These are phyloP conservation scores for Rhimphoctona megacephalus DNA, from an alignment of 2,888 invertebrate species.

Conservation along the genomic window DNA sequence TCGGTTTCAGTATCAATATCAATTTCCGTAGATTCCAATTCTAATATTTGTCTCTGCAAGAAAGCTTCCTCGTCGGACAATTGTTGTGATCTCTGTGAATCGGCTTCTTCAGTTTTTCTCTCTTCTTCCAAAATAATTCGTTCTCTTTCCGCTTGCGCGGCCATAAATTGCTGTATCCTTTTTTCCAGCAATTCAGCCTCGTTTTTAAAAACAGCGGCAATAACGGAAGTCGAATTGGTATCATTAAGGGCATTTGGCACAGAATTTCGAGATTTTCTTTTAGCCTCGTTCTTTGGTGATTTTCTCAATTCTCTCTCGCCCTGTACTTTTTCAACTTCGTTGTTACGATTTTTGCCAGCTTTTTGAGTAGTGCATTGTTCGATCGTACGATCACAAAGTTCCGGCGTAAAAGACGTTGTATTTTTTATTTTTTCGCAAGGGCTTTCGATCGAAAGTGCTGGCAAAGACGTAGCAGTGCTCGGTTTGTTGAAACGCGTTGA, in stretches of 20 bases:
- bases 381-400: conserved; percentile 73
- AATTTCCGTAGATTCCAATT: conserved; percentile 90
- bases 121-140: conserved; percentile 84
- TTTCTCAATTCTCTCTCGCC: conserved; percentile 71
- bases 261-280: conserved; percentile 59
- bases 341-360: conserved; percentile 74
- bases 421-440: conserved; percentile 79
- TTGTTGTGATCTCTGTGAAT: conserved; percentile 88
- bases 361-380: conserved; percentile 75
- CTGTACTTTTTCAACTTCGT: conserved; percentile 77
- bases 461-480: conserved; percentile 93
- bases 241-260: conserved; percentile 71
- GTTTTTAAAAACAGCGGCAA: conserved; percentile 83
- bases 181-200: conserved; percentile 83
- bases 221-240: conserved; percentile 82
- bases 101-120: conserved; percentile 88
- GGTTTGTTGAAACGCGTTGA: conserved; percentile 92
- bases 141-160: conserved; percentile 83
- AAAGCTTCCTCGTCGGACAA: conserved; percentile 92
- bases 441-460: conserved; percentile 87
- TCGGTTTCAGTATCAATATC: conserved; percentile 94
- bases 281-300: conserved; percentile 68
- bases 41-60: conserved; percentile 91
- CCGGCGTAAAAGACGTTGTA: conserved; percentile 75
- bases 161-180: conserved; percentile 83